Base-by-base conservation (phyloP, 2,888 invertebrate species). In the Rhabditophanes sp. region DNA sequence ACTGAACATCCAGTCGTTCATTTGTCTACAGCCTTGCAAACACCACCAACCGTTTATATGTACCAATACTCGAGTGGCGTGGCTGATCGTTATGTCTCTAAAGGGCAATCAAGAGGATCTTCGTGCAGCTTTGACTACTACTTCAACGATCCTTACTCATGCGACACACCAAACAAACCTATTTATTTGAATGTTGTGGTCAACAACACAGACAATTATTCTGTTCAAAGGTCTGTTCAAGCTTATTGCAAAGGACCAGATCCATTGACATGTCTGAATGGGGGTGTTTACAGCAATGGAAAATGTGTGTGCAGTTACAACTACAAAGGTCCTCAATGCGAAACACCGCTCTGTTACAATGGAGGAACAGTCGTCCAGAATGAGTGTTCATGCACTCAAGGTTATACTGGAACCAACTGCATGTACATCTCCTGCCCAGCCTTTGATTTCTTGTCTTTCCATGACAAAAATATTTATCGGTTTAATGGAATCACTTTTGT, bases 401-500 rank as follows among this genome's bases (percentile, higher is more conserved):
- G 33, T 11, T 39, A 32, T 23, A 42, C 42, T 6, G 50, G 50
- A 35, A 34, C 38, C 12, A 16, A 29, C 12, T 50, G 50, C 24
- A 39, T 48, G 33, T 45, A 40, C 30, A 32, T 39, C 25, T 32
- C 30, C 14, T 42, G 50, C 30, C 25, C 34, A 14, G 28, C 37
- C 12, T 50, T 44, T 44, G 44, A 50, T 33, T 48, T 38, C 19
- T 24, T 50, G 21, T 44, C 43, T 22, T 42, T 40, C 2, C 46
- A 46, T 24, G 50, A 48, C 32, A 44, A 30, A 25, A 20, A 22
- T 15, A 35, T 22, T 22, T 7, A 17, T 20, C 24, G 15, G n/a
- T 23, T 34, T 17, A 14, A 25, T 26, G 22, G 37, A 31, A 12
- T 43, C 6, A 42, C 41, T 3, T 50, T 50, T 22, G 39, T 47